Evolutionary conservation across 2,113 vertebrate genomes (phyloP), one percentile per base, ranked within the genome.

Genomic region (Thunnus thynnus): DNA sequence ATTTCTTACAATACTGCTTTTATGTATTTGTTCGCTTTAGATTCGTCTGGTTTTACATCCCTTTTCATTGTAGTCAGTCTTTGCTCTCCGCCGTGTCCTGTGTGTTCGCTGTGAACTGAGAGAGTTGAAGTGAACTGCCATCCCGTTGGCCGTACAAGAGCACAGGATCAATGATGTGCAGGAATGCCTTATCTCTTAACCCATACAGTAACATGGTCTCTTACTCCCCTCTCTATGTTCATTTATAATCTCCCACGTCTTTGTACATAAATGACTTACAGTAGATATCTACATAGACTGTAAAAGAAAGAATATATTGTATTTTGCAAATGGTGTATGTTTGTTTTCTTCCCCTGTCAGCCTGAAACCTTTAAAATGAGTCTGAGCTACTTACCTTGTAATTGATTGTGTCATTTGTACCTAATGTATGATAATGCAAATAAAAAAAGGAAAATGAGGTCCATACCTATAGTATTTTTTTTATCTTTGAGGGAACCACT

Each of bases 371-470:
- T 92, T 90, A 79, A 93, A 91, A 88, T 30, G 72, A 90, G 82
- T 93, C 88, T 84, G 85, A 89, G 91, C 91, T 92, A 82, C 87
- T 90, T 91, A 89, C 89, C 92, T 86, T 90, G 93, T 94, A 94
- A 89, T 55, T 90, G 76, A 89, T 92, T 87, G 92, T 92, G 91
- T 92, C 67, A 93, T 95, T 94, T 95, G 93, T 94, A 95, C 93
- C 93, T 94, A 93, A 91, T 95, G 94, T 95, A 95, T 93, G 83
- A 94, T 95, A 94, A 91, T 94, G 92, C 93, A 94, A 94, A 94
- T 95, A 92, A 94, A 92, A 93, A 91, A 87, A 52, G 58, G 17
- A 71, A 91, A 87, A 87, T 76, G 16, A 88, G 30, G 61, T 85
- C 60, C 62, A 54, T n/a, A 54, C 13, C 44, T 50, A 62, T 70